Conservation (phyloP, 2,888 invertebrate genomes). For the Lordiphosa fenestrarum region DNA sequence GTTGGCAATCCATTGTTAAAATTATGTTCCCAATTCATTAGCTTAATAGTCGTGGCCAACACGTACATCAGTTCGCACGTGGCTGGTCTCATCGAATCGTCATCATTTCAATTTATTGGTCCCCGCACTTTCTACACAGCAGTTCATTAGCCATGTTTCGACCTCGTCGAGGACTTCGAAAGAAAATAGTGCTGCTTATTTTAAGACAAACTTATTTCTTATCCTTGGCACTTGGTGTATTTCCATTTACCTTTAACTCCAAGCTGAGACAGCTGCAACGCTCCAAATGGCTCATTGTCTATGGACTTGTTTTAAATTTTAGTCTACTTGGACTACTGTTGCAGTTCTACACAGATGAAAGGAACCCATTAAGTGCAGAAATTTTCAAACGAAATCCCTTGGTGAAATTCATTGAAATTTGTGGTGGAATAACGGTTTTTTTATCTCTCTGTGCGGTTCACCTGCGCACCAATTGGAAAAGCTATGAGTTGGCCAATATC, state of each 20-base stretch:
- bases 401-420: neutral
- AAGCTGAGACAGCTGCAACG: neutral
- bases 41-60: too few species aligned
- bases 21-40: too few species aligned
- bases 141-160: constrained; percentile 3
- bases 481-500: constrained; percentile 7
- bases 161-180: neutral
- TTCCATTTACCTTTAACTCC: constrained; percentile 3
- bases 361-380: neutral
- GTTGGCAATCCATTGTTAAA: too few species aligned
- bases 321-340: neutral
- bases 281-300: constrained; percentile 18
- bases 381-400: constrained; percentile 17
- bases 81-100: too few species aligned
- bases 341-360: neutral
- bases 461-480: constrained; percentile 1
- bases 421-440: neutral
- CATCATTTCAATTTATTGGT: too few species aligned
- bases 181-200: constrained; percentile 3
- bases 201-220: neutral
- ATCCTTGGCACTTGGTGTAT: constrained; percentile 8
- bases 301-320: constrained; percentile 14
- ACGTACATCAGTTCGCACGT: too few species aligned
- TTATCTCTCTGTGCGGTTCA: neutral
- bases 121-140: too few species aligned